Evolutionary conservation across 2,113 vertebrate genomes (phyloP).

Genomic region (Oncorhynchus tshawytscha): DNA sequence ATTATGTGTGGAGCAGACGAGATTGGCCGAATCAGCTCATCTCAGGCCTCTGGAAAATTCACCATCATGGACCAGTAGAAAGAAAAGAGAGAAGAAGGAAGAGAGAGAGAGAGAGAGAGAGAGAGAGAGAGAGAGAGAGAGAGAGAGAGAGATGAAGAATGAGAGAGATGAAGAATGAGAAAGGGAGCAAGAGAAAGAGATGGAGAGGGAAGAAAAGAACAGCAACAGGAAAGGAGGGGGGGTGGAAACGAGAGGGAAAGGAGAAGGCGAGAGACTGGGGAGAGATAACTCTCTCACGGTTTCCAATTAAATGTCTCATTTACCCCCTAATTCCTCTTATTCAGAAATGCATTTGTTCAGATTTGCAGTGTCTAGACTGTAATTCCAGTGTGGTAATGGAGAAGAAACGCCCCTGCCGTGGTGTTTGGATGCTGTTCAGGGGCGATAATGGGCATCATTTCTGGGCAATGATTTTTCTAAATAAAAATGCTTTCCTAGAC

Average conservation of each 20-base stretch:
- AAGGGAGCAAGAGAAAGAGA: conserved; percentile 5
- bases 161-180: conserved; percentile 10
- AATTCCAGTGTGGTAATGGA: conserved; percentile 45
- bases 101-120: neutral
- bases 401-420: conserved; percentile 14
- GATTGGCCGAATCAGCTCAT: conserved; percentile 63
- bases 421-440: conserved; percentile 16
- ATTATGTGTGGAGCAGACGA: conserved; percentile 45
- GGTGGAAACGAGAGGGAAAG: conserved; percentile 31
- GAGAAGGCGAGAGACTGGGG: conserved; percentile 43
- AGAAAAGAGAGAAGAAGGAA: conserved; percentile 13
- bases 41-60: conserved; percentile 46
- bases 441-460: conserved; percentile 63
- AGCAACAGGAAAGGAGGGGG: neutral
- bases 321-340: conserved; percentile 73
- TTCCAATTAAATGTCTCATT: conserved; percentile 82
- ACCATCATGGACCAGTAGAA: neutral
- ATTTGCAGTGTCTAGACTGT: conserved; percentile 59
- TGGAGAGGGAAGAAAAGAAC: neutral
- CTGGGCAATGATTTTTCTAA: conserved; percentile 52
- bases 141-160: conserved; percentile 29
- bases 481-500: conserved; percentile 55
- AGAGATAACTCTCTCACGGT: conserved; percentile 60
- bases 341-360: conserved; percentile 64
- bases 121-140: conserved; percentile 10